These are phyloP conservation scores for Spongilla lacustris DNA, from an alignment of 37 sponge, comb jelly and placozoan species.

Conservation along the genomic window DNA sequence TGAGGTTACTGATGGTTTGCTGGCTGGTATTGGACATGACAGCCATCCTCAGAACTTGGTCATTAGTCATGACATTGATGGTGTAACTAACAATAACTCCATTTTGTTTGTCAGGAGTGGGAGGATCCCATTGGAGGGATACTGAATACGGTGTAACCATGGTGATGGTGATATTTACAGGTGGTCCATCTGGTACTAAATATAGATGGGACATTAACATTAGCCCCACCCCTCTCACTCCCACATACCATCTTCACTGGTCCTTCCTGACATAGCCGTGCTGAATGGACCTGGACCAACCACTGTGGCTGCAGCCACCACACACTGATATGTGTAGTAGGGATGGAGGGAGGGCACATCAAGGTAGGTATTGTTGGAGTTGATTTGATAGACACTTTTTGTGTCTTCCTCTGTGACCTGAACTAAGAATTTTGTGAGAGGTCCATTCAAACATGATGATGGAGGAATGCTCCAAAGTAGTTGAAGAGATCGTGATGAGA, in stretches of 20 bases:
- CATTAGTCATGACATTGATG: not conserved
- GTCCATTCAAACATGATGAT: constrained; percentile 8
- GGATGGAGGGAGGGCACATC: not conserved
- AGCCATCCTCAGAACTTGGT: not conserved
- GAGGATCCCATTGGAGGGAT: not conserved
- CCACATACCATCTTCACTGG: constrained; percentile 5
- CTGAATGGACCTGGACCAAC: constrained; percentile 28
- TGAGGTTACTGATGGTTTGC: not conserved
- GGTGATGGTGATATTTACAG: not conserved
- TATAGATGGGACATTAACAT: not conserved
- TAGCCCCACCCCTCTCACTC: no score
- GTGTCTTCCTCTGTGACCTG: not conserved
- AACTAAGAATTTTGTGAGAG: not conserved
- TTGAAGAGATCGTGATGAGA: no score
- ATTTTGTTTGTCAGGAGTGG: not conserved
- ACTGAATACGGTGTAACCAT: not conserved
- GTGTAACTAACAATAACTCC: not conserved
- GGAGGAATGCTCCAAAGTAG: constrained; percentile 10
- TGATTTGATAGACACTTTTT: not conserved
- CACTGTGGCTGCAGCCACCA: constrained; percentile 19
- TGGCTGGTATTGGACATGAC: not conserved
- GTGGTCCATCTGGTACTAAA: constrained; percentile 6
- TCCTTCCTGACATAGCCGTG: not conserved
- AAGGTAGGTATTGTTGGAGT: not conserved
- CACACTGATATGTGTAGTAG: not conserved